Evolutionary conservation across 37 sponge, comb jelly and placozoan species (phyloP), one percentile per base, ranked within the genome.

Genomic region (Beroe ovata): DNA sequence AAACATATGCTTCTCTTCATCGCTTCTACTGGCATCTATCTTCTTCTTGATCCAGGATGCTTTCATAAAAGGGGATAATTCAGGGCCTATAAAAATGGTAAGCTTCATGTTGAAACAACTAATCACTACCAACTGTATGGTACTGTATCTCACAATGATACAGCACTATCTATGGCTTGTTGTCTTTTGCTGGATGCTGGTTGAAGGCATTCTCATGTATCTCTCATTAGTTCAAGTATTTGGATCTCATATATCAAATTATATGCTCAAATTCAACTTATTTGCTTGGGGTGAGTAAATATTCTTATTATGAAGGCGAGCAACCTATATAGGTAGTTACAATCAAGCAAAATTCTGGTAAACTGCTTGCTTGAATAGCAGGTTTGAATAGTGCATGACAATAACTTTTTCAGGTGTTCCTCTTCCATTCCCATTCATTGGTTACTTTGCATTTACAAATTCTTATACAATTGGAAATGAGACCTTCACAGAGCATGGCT

Each of bases 371-470:
- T n/a, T n/a, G n/a, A n/a, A n/a, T n/a, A n/a, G n/a, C n/a, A n/a
- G n/a, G n/a, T n/a, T n/a, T n/a, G n/a, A n/a, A n/a, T 47, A 47
- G 54, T 16, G 54, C 54, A 16, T 47, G 11, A 47, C 11, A 47
- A 16, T 16, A 47, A 47, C 54, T 47, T 16, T 47, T 62, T 62
- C 63, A 62, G 84, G 42, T 20, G 28, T 40, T 1, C 47, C 84
- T 0, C 20, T 77, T 39, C 26, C 38, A 25, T 77, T 77, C 22
- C 84, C 84, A 1, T 21, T 77, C 8, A 77, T 77, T 23, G 84
- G 84, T 8, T 77, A 77, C 25, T 77, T 40, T 36, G 84, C 54
- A 8, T 77, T 77, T 54, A 77, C 84, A 8, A 77, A 77, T 4
- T 36, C 84, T 42, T 33, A 21, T 21, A 77, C 84, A 36, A 23